Percentiles rank a stretch among this genome's conserved stretches.
Conservation (phyloP, 2,113 vertebrate species). For the Chroicocephalus ridibundus region DNA sequence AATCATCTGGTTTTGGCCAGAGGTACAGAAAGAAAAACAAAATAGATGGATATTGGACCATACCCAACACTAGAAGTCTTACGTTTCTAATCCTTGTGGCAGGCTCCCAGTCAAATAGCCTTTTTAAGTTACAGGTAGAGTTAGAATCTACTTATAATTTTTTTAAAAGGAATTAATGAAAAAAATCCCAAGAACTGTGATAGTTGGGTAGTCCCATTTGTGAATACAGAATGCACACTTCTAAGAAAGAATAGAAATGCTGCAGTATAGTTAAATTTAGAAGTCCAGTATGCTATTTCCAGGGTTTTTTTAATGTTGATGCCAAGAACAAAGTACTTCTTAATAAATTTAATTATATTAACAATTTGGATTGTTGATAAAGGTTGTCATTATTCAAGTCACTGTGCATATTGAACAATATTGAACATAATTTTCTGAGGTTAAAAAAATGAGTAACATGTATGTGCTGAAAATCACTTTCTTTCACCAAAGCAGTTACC, state of each 20-base stretch:
- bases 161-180: neutral
- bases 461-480: neutral
- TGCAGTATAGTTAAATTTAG: neutral
- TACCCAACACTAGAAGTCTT: neutral
- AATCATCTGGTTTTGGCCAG: neutral
- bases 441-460: neutral
- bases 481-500: neutral
- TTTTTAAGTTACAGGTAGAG: neutral
- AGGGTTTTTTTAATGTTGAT: neutral
- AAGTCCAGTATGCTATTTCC: neutral
- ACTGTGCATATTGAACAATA: neutral
- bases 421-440: neutral
- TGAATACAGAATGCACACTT: neutral
- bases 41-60: neutral
- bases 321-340: neutral
- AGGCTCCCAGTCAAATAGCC: neutral
- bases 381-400: neutral
- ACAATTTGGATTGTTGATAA: neutral
- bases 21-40: neutral
- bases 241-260: neutral
- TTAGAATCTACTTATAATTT: neutral
- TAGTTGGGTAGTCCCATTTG: neutral
- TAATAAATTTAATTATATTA: neutral
- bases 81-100: neutral
- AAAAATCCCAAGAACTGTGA: fast-evolving